Evolutionary conservation across 2,113 vertebrate species (phyloP), one percentile per base, ranked within the genome.

Genomic region (Anarhynchus alexandrinus): DNA sequence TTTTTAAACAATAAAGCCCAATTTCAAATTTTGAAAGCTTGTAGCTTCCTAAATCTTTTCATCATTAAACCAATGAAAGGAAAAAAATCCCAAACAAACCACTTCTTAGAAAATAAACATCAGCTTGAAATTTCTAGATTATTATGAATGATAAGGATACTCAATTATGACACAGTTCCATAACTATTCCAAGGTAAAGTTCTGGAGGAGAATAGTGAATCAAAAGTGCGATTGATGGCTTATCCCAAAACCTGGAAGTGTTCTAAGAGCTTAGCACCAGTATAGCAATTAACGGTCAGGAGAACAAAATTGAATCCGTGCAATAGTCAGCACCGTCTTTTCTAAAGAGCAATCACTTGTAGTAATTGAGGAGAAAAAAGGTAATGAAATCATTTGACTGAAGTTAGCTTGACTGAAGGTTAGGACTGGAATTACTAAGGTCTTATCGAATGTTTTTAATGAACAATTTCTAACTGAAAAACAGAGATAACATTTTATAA

Each of bases 261-360:
- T 78, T 27, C 7, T 7, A 78, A 64, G 76, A 73, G 22, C 38
- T 90, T 6, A 45, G 19, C 19, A 81, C 15, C 66, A 25, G 5
- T 6, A 61, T 0, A 77, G 15, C n/a, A 62, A n/a, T 5, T 38
- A 32, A 2, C 1, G 17, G 16, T n/a, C 38, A 26, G 0, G 7
- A 40, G 45, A 87, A 79, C 18, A 59, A 51, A 77, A n/a, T 0
- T 9, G 25, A 16, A 19, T 10, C 52, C 43, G 23, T 12, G 47
- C 58, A 51, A 55, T 2, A 76, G 15, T 19, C 82, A 82, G 66
- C 30, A 22, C 0, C 36, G 20, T 3, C 3, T 61, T 32, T 51
- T 51, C 66, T 67, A 7, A 86, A 88, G 45, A 34, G 15, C 54
- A 81, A 30, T 29, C 15, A 10, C 21, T 27, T 40, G 29, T 8